These are phyloP conservation scores for Enteromius viviparus DNA, from an alignment of 2,797 vertebrate genomes.

Conservation along the genomic window DNA sequence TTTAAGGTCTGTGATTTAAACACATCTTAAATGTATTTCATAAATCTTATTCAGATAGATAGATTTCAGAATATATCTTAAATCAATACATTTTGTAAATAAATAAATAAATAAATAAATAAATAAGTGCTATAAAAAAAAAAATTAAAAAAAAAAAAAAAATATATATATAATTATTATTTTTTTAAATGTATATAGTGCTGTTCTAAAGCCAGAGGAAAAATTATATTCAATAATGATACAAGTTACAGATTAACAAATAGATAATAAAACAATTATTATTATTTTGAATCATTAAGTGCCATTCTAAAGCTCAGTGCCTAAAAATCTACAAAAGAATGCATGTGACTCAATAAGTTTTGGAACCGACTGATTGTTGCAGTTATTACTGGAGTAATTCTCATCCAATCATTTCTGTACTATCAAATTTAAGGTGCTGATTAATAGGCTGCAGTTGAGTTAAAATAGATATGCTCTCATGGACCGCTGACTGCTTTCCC, in stretches of 20 bases:
- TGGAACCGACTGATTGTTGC: background rate
- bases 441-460: background rate
- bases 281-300: background rate
- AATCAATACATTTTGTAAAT: background rate
- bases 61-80: background rate
- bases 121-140: no score
- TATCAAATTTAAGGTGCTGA: background rate
- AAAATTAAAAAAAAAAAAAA: no score
- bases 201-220: background rate
- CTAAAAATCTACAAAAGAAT: background rate
- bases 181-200: background rate
- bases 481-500: slow-evolving; percentile 19
- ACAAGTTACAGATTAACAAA: background rate
- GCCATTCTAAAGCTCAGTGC: background rate
- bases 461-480: background rate
- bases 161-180: no score
- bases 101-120: no score
- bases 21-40: background rate
- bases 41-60: background rate
- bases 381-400: background rate
- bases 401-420: background rate
- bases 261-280: background rate
- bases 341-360: background rate
- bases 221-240: background rate
- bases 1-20: background rate